These are phyloP conservation scores for Danio tinwini DNA, from an alignment of 2,797 vertebrate genomes.

Conservation along the genomic window DNA sequence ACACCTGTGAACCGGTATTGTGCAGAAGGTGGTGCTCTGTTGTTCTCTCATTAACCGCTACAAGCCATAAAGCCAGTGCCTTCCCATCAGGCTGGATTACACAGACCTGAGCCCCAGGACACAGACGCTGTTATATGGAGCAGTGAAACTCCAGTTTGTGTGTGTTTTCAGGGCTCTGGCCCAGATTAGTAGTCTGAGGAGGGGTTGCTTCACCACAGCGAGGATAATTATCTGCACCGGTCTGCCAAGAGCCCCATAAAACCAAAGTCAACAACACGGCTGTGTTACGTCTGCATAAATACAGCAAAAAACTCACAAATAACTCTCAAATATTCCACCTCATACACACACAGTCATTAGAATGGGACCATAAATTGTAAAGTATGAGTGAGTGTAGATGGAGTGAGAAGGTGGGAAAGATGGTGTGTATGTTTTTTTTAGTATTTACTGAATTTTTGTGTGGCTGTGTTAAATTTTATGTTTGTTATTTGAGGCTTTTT, in stretches of 20 bases:
- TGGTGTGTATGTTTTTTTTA: neutral
- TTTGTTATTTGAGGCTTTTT: neutral
- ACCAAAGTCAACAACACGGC: constrained; percentile 78
- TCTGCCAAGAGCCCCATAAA: constrained; percentile 82
- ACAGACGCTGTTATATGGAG: constrained; percentile 18
- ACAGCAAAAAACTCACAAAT: constrained; percentile 11
- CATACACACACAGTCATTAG: constrained; percentile 22
- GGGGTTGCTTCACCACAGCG: constrained; percentile 71
- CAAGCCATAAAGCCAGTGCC: constrained; percentile 1
- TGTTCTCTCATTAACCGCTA: constrained; percentile 3
- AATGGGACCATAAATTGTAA: neutral
- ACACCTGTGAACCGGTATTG: neutral
- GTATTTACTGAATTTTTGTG: constrained; percentile 15
- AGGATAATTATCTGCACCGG: constrained; percentile 79
- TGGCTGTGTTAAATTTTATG: neutral
- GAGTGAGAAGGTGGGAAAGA: neutral
- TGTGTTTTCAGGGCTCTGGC: constrained; percentile 52
- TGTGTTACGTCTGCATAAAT: constrained; percentile 68
- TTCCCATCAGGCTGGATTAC: neutral
- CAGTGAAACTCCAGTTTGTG: constrained; percentile 29
- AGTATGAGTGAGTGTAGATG: neutral
- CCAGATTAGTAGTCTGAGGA: constrained; percentile 66
- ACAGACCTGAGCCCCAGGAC: constrained; percentile 13
- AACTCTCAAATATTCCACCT: constrained; percentile 5
- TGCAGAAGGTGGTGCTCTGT: neutral